These are phyloP conservation scores for Drosophila subsilvestris DNA, from an alignment of 2,888 invertebrate species.

Conservation along the genomic window DNA sequence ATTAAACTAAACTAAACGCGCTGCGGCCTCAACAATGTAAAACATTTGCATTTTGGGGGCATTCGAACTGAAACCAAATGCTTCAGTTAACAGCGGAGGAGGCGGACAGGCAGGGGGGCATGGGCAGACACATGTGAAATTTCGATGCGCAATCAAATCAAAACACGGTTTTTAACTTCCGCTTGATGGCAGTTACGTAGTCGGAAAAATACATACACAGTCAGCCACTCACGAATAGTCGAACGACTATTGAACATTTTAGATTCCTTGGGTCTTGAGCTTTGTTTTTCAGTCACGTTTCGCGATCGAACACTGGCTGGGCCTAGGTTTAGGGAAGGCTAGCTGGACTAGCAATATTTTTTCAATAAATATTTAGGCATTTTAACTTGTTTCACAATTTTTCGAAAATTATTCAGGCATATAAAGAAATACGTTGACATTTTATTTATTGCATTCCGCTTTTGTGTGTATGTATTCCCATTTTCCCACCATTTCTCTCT, in stretches of 20 bases:
- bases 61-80: slow-evolving; percentile 46
- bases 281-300: slow-evolving; percentile 30
- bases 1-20: slow-evolving; percentile 52
- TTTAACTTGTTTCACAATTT: slow-evolving; percentile 67
- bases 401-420: slow-evolving; percentile 72
- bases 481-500: slow-evolving; percentile 43
- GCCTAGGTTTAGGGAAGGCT: not conserved
- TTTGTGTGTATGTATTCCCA: slow-evolving; percentile 9
- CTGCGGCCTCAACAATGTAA: slow-evolving; percentile 57
- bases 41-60: slow-evolving; percentile 62
- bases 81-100: slow-evolving; percentile 38
- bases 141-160: slow-evolving; percentile 77
- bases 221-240: slow-evolving; percentile 5
- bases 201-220: slow-evolving; percentile 50
- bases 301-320: slow-evolving; percentile 18
- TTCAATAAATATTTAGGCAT: slow-evolving; percentile 70
- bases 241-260: slow-evolving; percentile 12
- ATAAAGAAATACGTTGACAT: slow-evolving; percentile 53
- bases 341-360: slow-evolving; percentile 58
- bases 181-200: slow-evolving; percentile 70
- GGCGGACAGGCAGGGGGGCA: not conserved
- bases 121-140: slow-evolving; percentile 42
- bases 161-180: slow-evolving; percentile 78
- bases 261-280: slow-evolving; percentile 24
- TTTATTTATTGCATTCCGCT: slow-evolving; percentile 55